A percentile compares a stretch with the other conserved stretches of the same genome.
Evolutionary conservation across 2,797 vertebrate species (phyloP).

Genomic region (Halcyon smyrnensis): DNA sequence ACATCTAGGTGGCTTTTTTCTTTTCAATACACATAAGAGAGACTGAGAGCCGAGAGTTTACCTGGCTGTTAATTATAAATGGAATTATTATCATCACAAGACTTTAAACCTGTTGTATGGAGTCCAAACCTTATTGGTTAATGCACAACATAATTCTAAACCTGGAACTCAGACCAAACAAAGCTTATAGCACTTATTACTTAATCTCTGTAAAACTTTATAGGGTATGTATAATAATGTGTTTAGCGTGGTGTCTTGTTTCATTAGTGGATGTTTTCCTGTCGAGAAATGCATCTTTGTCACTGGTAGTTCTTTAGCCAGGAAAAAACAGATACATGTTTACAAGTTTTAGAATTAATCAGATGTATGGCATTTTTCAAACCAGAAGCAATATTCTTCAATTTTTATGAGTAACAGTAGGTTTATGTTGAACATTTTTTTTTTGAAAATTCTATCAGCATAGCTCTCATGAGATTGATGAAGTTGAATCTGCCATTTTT

Average conservation of each 20-base stretch:
- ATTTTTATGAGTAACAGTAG: background rate
- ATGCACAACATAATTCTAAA: conserved; percentile 6
- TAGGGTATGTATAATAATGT: background rate
- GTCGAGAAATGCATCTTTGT: background rate
- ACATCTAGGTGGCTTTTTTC: background rate
- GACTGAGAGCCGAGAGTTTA: background rate
- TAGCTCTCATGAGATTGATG: background rate
- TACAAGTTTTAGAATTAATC: background rate
- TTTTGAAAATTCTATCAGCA: background rate
- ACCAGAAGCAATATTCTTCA: background rate
- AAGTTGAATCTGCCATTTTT: conserved; percentile 3
- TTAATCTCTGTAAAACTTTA: background rate
- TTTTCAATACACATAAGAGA: background rate
- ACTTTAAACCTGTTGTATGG: background rate
- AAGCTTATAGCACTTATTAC: background rate
- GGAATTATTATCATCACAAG: background rate
- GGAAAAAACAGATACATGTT: background rate
- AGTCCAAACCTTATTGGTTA: background rate
- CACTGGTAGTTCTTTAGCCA: background rate
- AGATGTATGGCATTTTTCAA: background rate
- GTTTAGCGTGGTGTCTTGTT: background rate
- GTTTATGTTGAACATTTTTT: background rate
- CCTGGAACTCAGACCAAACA: background rate
- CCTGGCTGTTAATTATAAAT: background rate
- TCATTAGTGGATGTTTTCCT: background rate